These are phyloP conservation scores for Pycnomerus fuliginosus DNA, from an alignment of 2,888 invertebrate species.

Conservation along the genomic window DNA sequence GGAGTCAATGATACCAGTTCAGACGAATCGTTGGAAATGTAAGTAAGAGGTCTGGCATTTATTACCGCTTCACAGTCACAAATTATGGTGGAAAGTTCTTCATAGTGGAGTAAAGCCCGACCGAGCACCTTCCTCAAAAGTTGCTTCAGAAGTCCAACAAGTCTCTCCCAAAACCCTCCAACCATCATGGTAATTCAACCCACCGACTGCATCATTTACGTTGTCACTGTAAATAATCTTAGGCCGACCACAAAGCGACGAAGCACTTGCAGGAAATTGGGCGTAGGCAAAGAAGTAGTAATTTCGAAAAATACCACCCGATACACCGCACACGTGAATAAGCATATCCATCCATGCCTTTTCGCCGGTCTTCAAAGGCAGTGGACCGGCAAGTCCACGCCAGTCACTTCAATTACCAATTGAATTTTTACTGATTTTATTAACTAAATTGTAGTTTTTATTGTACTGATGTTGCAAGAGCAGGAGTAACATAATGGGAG, in stretches of 20 bases:
- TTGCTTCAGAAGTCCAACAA: slow-evolving; percentile 45
- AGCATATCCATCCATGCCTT: slow-evolving; percentile 44
- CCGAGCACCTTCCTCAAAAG: slow-evolving; percentile 43
- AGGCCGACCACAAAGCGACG: slow-evolving; percentile 31
- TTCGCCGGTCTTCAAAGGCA: slow-evolving; percentile 33
- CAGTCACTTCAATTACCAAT: slow-evolving; percentile 40
- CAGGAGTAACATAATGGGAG: too few species aligned
- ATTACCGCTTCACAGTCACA: slow-evolving; percentile 41
- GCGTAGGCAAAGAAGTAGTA: too few species aligned
- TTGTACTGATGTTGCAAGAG: too few species aligned
- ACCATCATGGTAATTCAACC: slow-evolving; percentile 46
- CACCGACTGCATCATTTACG: slow-evolving; percentile 33
- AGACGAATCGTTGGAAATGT: slow-evolving; percentile 18
- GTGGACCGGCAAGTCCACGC: slow-evolving; percentile 46
- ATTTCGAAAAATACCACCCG: too few species aligned
- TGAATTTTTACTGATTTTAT: too few species aligned
- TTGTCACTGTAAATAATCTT: slow-evolving; percentile 23
- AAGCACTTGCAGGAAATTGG: slow-evolving; percentile 8
- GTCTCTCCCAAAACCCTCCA: slow-evolving; percentile 51
- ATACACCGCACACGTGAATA: slow-evolving; percentile 49
- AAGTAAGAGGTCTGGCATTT: slow-evolving; percentile 38
- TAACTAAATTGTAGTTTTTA: too few species aligned
- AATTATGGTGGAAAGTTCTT: slow-evolving; percentile 34
- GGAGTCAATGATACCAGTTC: slow-evolving; percentile 29
- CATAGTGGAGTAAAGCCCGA: slow-evolving; percentile 30